Evolutionary conservation across 1,140 invertebrate genomes (phyloP), one percentile per base, ranked within the genome.

Genomic region (Pseudomyrmex sp.): DNA sequence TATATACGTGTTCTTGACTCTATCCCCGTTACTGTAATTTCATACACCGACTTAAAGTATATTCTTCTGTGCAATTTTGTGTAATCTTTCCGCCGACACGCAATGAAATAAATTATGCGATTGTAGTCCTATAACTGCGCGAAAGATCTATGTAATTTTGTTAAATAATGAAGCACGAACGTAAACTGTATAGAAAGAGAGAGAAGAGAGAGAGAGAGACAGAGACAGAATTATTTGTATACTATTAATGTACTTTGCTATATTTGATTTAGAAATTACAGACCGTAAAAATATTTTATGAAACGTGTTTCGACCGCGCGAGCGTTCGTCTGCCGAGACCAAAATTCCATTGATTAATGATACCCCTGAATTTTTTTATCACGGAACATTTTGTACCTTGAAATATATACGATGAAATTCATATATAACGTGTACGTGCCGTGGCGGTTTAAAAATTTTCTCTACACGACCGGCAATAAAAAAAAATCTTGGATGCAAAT

Each of bases 401-500:
- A 80, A 61, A 80, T 80, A 80, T 35, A 35, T 80, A 59, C 15
- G 54, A 18, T 18, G 44, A 54, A 59, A 79, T 70, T 80, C 52
- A 9, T 70, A 35, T 79, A 80, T 70, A 70, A 70, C 68, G 9
- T 72, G 59, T 48, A 66, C 54, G 26, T 48, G 76, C 54, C 54
- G 23, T 23, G 35, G 46, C 76, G 56, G 15, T 59, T 70, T 58
- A n/a, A 70, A 77, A 72, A 80, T 35, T 80, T 80, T 5, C 35
- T 35, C 46, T 72, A 35, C 66, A 56, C 35, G 44, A 50, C n/a
- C 7, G 59, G 59, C 70, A 80, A 80, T 26, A 48, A 79, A 80
- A 80, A 80, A 79, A 58, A 18, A 50, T 13, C 46, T 76, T 80
- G 54, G 23, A 72, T 72, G 76, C 76, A 59, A 72, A 80, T 80